Conservation (phyloP, 2,888 invertebrate genomes). For the Phania funesta region DNA sequence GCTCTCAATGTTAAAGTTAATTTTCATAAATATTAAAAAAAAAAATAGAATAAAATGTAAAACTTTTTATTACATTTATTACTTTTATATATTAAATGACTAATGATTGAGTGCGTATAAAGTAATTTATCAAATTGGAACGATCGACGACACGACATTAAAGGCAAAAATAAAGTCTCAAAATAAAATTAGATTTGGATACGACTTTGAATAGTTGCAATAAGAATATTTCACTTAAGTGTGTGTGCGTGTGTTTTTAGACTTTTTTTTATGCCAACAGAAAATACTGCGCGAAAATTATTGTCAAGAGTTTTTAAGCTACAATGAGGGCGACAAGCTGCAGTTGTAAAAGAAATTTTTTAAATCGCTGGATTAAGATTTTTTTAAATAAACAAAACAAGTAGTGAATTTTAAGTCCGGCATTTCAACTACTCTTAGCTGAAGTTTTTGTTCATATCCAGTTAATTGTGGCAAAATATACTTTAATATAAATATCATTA, state of each 20-base stretch:
- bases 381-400: too few relatives aligned
- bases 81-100: conserved; percentile 37
- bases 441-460: too few relatives aligned
- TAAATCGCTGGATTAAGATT: too few relatives aligned
- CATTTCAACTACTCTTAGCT: too few relatives aligned
- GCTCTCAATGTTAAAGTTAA: conserved; percentile 54
- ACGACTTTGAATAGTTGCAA: neutral
- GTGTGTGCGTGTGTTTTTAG: too few relatives aligned
- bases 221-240: neutral
- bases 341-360: neutral
- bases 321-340: neutral
- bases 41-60: conserved; percentile 5
- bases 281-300: neutral
- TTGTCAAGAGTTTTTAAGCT: too few relatives aligned
- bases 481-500: too few relatives aligned
- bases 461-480: too few relatives aligned
- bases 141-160: conserved; percentile 62
- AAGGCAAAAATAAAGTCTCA: conserved; percentile 28
- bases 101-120: conserved; percentile 63
- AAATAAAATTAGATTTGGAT: conserved; percentile 2
- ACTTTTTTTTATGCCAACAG: too few relatives aligned
- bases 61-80: conserved; percentile 25
- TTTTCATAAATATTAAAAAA: conserved; percentile 44
- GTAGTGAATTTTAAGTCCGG: too few relatives aligned
- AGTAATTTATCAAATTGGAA: conserved; percentile 69